Percentiles rank a stretch among this genome's conserved stretches.
These are phyloP conservation scores for Argyra leucocephala DNA, from an alignment of 2,888 invertebrate species.

Conservation along the genomic window DNA sequence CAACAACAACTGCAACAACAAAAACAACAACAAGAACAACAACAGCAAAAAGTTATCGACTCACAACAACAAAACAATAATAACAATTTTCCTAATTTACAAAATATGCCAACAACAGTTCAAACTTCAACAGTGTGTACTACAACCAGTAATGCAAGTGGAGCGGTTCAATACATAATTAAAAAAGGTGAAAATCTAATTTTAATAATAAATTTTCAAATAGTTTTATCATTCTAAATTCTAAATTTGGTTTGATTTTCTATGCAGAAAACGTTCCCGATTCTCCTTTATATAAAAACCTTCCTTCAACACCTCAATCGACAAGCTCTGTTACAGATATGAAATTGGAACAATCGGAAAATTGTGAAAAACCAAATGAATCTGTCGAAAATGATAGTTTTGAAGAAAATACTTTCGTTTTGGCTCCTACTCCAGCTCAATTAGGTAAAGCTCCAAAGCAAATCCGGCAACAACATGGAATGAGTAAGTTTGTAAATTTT, in stretches of 20 bases:
- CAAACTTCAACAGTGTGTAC: neutral
- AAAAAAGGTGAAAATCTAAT: conserved; percentile 28
- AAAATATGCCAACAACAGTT: conserved; percentile 7
- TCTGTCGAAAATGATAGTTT: conserved; percentile 26
- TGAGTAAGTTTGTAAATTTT: conserved; percentile 50
- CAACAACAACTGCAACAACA: conserved; percentile 15
- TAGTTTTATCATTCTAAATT: too few relatives aligned
- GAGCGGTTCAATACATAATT: conserved; percentile 32
- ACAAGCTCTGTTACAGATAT: conserved; percentile 20
- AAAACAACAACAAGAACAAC: conserved; percentile 11
- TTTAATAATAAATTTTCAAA: too few relatives aligned
- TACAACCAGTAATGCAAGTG: neutral
- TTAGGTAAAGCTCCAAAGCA: conserved; percentile 82
- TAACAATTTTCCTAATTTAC: conserved; percentile 11
- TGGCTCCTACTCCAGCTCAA: conserved; percentile 91
- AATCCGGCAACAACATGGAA: conserved; percentile 60
- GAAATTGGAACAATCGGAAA: conserved; percentile 16
- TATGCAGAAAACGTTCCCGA: neutral
- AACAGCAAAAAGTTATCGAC: conserved; percentile 15
- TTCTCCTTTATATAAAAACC: conserved; percentile 15
- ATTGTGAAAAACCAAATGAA: conserved; percentile 29
- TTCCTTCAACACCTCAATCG: conserved; percentile 43
- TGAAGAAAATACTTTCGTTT: conserved; percentile 52
- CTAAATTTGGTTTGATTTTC: too few relatives aligned
- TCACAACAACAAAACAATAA: neutral